Conservation (phyloP, 2,113 vertebrate genomes). For the Australoheros scitulus region DNA sequence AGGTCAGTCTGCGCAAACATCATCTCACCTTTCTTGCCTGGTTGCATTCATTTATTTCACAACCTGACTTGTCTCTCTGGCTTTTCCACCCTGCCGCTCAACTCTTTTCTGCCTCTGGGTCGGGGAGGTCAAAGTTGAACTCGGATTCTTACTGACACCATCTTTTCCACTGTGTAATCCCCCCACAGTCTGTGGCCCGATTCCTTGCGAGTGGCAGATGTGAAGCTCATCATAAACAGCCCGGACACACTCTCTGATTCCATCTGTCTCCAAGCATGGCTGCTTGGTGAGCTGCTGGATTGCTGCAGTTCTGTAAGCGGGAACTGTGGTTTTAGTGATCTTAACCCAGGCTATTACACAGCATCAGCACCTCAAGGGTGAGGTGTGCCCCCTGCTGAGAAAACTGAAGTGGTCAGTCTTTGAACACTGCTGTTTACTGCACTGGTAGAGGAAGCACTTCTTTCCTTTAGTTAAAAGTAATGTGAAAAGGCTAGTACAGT, state of each 20-base stretch:
- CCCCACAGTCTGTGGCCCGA: conserved; percentile 61
- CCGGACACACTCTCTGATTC: conserved; percentile 68
- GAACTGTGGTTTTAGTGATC: conserved; percentile 26
- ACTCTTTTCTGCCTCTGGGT: conserved; percentile 46
- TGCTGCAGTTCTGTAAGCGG: not conserved
- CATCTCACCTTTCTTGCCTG: conserved; percentile 41
- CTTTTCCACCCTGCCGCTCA: conserved; percentile 46
- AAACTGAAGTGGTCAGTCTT: conserved; percentile 21
- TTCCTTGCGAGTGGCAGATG: conserved; percentile 72
- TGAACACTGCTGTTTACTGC: not conserved
- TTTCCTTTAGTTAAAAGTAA: conserved; percentile 1
- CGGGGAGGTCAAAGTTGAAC: conserved; percentile 66
- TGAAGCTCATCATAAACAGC: conserved; percentile 67
- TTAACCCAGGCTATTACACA: conserved; percentile 33
- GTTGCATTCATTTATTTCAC: conserved; percentile 29
- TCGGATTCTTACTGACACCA: conserved; percentile 51
- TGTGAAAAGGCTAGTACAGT: not conserved
- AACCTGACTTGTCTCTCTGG: conserved; percentile 29
- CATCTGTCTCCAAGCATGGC: conserved; percentile 71
- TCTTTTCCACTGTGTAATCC: conserved; percentile 70
- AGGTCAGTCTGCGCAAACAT: conserved; percentile 4
- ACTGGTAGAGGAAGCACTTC: not conserved
- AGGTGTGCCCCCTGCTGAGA: conserved; percentile 16
- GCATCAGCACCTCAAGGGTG: not conserved
- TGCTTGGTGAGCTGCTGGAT: conserved; percentile 44